phyloP scores from a whole-genome alignment of 2,888 invertebrate species.

The Apamea sordens region DNA sequence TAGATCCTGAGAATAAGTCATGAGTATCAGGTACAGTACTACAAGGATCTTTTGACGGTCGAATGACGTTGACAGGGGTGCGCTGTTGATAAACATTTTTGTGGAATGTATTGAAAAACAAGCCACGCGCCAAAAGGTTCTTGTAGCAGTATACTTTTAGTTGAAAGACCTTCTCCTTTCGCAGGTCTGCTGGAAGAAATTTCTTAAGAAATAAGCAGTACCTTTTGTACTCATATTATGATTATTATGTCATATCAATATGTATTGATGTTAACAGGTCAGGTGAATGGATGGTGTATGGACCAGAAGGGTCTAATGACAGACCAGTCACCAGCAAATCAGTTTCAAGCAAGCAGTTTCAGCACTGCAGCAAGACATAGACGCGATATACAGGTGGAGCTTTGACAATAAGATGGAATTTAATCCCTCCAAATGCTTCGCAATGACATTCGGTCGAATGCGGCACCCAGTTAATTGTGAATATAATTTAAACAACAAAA shows the following conservation, averaged over 20 bases:
- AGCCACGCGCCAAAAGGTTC: not conserved
- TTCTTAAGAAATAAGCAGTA: too few species aligned
- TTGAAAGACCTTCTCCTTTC: too few species aligned
- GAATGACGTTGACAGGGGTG: not conserved
- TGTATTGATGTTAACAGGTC: not conserved
- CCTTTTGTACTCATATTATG: too few species aligned
- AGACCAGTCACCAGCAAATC: not conserved
- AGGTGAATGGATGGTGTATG: not conserved
- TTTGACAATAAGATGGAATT: too few species aligned
- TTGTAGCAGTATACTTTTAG: not conserved
- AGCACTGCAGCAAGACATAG: too few species aligned
- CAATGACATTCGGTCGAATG: too few species aligned
- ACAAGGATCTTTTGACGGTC: not conserved
- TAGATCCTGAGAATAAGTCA: constrained; percentile 91
- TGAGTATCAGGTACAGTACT: not conserved
- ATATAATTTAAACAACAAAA: too few species aligned
- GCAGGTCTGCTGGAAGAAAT: too few species aligned
- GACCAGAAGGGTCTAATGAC: not conserved
- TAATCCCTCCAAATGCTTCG: too few species aligned
- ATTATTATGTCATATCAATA: too few species aligned
- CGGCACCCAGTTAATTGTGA: too few species aligned
- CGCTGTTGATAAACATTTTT: not conserved
- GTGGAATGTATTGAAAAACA: not conserved
- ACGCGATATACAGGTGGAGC: too few species aligned
- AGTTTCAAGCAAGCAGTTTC: not conserved